Base-by-base conservation (phyloP, 23 tunicate genomes). In the Halocynthia roretzi region DNA sequence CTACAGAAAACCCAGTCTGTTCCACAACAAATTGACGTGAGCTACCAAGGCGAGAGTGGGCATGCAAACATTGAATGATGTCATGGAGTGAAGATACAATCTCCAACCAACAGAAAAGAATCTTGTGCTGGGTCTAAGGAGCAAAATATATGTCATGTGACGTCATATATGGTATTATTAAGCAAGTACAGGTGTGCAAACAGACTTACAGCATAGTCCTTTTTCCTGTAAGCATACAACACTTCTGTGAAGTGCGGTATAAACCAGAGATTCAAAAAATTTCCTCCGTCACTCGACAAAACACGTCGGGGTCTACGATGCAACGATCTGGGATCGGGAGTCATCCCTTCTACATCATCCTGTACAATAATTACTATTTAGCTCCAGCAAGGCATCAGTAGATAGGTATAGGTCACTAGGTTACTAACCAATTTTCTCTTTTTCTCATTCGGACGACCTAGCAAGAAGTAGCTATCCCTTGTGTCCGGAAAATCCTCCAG, bases 181-280 rank as follows among this genome's bases (percentile, higher is more conserved):
- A 60, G 64, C 17, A 15, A 15, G 17, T 60, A 60, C 64, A 18
- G n/a, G 18, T 2, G 64, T 60, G 64, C n/a, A 60, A 18, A 6
- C 0, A 11, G 56, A 56, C 68, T 54, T 5, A 86, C 97, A 76
- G 81, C 84, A 62, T 81, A 85, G 70, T 90, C 90, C 80, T 79
- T 58, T 69, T 61, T 72, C 23, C 89, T 68, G 56, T 85, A 72
- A 6, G 77, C 62, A 10, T 22, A 52, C 69, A 90, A 7, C 51
- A 90, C 61, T 56, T 90, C 97, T 18, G 90, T 85, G 64, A 53
- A 90, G 54, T 90, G 97, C 10, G 97, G 97, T 51, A 90, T 71
- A 66, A 90, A 90, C 97, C 97, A 90, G 7, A 90, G 76, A 56
- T 90, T 90, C 76, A 90, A 71, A 72, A 90, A 84, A 58, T 68